Base-by-base conservation (phyloP, 2,888 invertebrate genomes). In the Aethes cnicana region DNA sequence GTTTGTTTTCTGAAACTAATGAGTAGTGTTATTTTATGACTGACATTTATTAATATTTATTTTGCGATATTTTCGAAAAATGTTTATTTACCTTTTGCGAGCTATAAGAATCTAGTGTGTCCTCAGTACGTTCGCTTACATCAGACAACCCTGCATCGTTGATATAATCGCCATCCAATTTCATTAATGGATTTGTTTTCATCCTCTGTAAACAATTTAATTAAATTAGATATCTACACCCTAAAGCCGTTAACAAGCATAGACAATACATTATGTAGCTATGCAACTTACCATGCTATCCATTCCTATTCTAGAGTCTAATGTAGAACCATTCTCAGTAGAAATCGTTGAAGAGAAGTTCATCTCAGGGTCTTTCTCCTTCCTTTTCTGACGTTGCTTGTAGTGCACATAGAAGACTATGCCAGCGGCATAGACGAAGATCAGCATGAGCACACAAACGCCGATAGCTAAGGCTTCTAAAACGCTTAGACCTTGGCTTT, bases 371-470 rank as follows among this genome's bases (percentile, higher is more conserved):
- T 87, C 89, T 41, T 84, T 86, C 23, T 76, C 68, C 48, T 84
- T 87, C 55, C 91, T 92, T 44, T 92, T 91, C 67, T 92, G 94
- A 57, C 93, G 92, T 65, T 91, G 92, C 55, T 93, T 91, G 47
- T 95, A 92, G 73, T 95, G 94, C 9, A 96, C 81, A 69, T 96
- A 96, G 46, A 96, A 91, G 46, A 95, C 94, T 4, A 96, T 95
- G 1, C 96, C 96, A 0, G 95, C 94, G 2, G 96, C 94, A 73
- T 96, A 96, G 55, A 96, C 94, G 47, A 96, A 90, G 0, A 95
- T 94, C 33, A 96, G 81, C 58, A 96, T 88, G 4, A 96, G 90
- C 2, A 95, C 95, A 58, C 95, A 95, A 8, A 95, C 91, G 4
- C 95, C 96, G 33, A 96, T 95, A 0, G 95, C 95, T 7, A 95